Conservation (phyloP, 53 echinoderm and acorn worm genomes). For the Luidia sarsii region DNA sequence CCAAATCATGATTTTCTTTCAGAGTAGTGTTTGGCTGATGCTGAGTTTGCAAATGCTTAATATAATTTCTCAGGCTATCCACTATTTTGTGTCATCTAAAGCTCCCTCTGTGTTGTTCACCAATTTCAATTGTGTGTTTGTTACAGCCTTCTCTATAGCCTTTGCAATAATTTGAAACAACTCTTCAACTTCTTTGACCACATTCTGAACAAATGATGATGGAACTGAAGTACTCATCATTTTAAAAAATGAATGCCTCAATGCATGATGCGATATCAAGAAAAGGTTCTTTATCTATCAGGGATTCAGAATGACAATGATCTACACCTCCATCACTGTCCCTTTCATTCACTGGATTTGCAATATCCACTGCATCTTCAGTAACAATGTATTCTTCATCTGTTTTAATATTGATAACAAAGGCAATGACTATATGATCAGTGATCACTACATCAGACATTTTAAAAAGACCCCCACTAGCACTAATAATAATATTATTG, state of each 20-base stretch:
- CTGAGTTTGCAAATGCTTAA: neutral
- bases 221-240: neutral
- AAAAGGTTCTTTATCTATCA: neutral
- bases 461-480: too few relatives aligned
- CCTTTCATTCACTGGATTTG: neutral
- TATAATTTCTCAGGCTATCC: neutral
- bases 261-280: neutral
- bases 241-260: neutral
- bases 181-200: slow-evolving; percentile 34
- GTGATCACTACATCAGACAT: too few relatives aligned
- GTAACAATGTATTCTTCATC: neutral
- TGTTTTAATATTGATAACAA: neutral
- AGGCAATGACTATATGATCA: too few relatives aligned
- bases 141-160: neutral
- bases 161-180: neutral
- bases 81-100: neutral
- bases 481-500: too few relatives aligned
- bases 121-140: neutral
- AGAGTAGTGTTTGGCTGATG: neutral
- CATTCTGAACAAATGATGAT: slow-evolving; percentile 17
- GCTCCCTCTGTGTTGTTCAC: neutral
- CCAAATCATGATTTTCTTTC: neutral
- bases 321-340: neutral
- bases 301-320: too few relatives aligned
- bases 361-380: neutral